Evolutionary conservation across 2,797 vertebrate species (phyloP), one percentile per base, ranked within the genome.

Genomic region (Phataginus tetradactyla): DNA sequence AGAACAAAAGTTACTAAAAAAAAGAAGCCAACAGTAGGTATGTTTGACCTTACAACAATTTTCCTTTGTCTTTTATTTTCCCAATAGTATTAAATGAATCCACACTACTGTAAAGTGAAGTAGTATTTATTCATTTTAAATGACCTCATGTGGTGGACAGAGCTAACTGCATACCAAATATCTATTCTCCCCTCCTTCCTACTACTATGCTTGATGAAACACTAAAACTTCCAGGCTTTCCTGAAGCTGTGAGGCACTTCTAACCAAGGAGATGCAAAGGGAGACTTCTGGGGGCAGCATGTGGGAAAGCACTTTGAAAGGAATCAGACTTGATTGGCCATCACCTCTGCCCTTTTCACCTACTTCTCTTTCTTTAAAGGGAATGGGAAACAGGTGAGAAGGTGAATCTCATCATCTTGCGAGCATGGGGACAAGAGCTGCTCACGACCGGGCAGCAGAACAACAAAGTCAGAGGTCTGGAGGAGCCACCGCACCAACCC

Each of bases 51-150:
- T 53, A 51, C 75, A 29, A 37, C 17, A 45, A 78, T 42, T 89
- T 90, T 49, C 59, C 32, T 66, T 71, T 94, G 32, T 61, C 45
- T 88, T 77, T 88, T 64, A 66, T 55, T 83, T 94, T 88, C n/a
- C 55, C 71, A 88, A 64, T 87, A 77, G 63, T 88, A 84, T 57
- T 39, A 91, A 88, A 39, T 81, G 4, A 83, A 83, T 53, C 77
- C 8, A 57, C 17, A 81, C 39, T 69, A 75, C 59, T 68, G 86
- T 68, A 80, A 85, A 92, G 74, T 93, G 51, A 90, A 88, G 74
- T 61, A 25, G 8, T n/a, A 39, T 25, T 80, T n/a, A 39, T 25
- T 80, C 34, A 78, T 55, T 88, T 66, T 68, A 75, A 81, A 59
- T 25, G 34, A 83, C 3, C 14, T 57, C 57, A 5, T 68, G 13